Base-by-base conservation (phyloP, 2,113 vertebrate species). In the Balaeniceps rex region DNA sequence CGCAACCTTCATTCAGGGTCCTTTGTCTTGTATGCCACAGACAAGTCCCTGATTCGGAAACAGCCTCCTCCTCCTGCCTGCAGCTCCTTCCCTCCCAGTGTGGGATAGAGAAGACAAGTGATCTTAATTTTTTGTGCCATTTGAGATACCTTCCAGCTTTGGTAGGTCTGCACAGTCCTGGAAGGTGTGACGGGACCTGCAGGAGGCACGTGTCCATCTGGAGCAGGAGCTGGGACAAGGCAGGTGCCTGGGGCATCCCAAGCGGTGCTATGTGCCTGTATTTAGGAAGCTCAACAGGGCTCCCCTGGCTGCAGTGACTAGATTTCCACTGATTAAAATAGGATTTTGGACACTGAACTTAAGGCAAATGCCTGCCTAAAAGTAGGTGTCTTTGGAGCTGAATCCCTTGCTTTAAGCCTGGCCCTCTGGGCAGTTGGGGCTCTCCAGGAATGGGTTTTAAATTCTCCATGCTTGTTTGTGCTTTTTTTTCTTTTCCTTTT, bases 401-500 rank as follows among this genome's bases (percentile, higher is more conserved):
- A 79, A 72, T 83, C 22, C 28, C 26, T 42, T 3, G 1, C 28
- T 82, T 88, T 34, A 58, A 64, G 47, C 57, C 42, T 55, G 51
- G 14, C 46, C 51, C 26, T 81, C 51, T 87, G 68, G 72, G 70
- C 49, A 16, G 11, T 5, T 79, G 34, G n/a, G 23, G 21, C 71
- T 78, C 23, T 78, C 49, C 17, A 71, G 78, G 83, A 96, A 55
- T 3, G 28, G 14, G 7, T 44, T 94, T 92, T 54, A 52, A 78
- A 76, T 84, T 79, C 44, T 89, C 31, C 21, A 6, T 68, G 49
- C 70, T 72, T 90, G 49, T 90, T 90, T 76, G 28, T 86, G 75
- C 47, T 71, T 75, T 84, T 93, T 93, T 76, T 36, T 72, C 25
- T 88, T 88, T 93, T 87, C 55, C 83, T 93, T 68, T 93, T 94